Evolutionary conservation across 92 coral and sea anemone genomes (phyloP).

Genomic region (Heteractis magnifica): DNA sequence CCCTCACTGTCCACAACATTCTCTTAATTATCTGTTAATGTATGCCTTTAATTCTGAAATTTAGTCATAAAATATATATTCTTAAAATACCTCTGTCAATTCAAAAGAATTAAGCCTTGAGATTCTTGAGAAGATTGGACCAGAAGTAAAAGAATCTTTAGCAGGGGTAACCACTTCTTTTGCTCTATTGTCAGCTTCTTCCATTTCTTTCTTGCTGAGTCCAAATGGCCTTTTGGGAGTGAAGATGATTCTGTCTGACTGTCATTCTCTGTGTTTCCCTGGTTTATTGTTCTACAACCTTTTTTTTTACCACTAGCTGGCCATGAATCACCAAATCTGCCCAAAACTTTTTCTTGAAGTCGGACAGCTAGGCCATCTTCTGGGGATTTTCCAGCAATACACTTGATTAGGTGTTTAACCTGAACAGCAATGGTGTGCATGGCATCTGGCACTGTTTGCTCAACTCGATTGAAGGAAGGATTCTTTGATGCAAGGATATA

Average conservation of each 20-base stretch:
- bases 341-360: slow-evolving; percentile 27
- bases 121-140: slow-evolving; percentile 36
- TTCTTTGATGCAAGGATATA: slow-evolving; percentile 22
- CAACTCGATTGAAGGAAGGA: slow-evolving; percentile 39
- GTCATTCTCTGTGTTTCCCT: too few species aligned
- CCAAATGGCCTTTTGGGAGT: slow-evolving; percentile 39
- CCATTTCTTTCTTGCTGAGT: slow-evolving; percentile 21
- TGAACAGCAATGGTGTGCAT: slow-evolving; percentile 53
- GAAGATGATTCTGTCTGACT: neutral
- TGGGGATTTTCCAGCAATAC: slow-evolving; percentile 50
- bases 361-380: slow-evolving; percentile 36
- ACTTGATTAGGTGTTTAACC: slow-evolving; percentile 30
- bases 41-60: too few species aligned
- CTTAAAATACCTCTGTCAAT: slow-evolving; percentile 28
- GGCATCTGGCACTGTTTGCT: slow-evolving; percentile 40
- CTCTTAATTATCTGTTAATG: too few species aligned
- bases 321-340: slow-evolving; percentile 40
- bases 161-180: slow-evolving; percentile 27
- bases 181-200: slow-evolving; percentile 34
- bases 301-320: neutral
- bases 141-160: slow-evolving; percentile 5
- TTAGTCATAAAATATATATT: too few species aligned
- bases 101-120: slow-evolving; percentile 31
- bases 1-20: too few species aligned
- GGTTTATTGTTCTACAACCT: too few species aligned